phyloP scores from a whole-genome alignment of 2,113 vertebrate species.

The Mastomys coucha region DNA sequence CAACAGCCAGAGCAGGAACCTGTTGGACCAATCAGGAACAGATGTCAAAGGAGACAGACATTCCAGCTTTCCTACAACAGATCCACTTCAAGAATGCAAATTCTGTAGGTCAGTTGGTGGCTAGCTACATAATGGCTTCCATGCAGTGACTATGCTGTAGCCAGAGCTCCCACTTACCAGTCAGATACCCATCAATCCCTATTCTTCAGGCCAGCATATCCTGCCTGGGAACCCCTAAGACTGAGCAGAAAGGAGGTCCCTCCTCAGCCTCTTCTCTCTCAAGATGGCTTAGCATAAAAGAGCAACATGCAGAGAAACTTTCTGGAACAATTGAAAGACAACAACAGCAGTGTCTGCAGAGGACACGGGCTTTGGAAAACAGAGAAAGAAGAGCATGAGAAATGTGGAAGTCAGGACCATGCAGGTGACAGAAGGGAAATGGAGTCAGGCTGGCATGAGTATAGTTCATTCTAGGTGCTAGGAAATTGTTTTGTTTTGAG shows the following conservation, averaged over 20 bases:
- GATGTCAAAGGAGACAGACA: neutral
- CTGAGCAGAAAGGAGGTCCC: neutral
- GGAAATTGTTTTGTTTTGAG: neutral
- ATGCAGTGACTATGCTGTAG: neutral
- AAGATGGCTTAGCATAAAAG: neutral
- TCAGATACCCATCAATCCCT: neutral
- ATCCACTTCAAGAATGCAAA: neutral
- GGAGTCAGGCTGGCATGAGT: neutral
- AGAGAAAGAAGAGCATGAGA: neutral
- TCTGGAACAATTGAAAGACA: neutral
- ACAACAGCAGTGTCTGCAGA: fast-evolving
- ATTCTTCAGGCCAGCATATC: neutral
- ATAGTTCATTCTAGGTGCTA: neutral
- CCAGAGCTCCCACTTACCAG: neutral
- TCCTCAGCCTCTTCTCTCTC: neutral
- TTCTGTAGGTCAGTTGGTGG: neutral
- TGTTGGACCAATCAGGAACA: neutral
- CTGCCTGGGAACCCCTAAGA: too few species aligned
- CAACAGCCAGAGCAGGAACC: neutral
- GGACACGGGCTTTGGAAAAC: too few species aligned
- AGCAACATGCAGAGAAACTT: neutral
- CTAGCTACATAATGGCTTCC: neutral
- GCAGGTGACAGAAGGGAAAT: fast-evolving
- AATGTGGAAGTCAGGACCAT: fast-evolving
- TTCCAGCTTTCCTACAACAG: neutral